phyloP scores from a whole-genome alignment of 1,140 invertebrate genomes.

The Eueides isabella region DNA sequence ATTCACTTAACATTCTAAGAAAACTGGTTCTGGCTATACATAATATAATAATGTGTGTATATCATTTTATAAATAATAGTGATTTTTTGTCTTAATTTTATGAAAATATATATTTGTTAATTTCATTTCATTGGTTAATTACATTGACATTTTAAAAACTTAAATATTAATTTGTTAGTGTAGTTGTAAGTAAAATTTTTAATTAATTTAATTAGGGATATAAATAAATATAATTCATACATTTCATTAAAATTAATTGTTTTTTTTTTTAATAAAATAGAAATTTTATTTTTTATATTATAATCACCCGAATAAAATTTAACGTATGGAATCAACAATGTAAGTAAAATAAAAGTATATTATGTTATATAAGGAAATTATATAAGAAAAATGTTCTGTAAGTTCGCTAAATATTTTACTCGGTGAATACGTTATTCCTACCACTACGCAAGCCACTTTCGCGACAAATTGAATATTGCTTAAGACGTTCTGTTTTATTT shows the following conservation, averaged over 20 bases:
- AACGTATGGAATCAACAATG: background rate
- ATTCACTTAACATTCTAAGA: slow-evolving; percentile 23
- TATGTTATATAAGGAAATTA: background rate
- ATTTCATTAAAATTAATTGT: too few species aligned
- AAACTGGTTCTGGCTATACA: background rate
- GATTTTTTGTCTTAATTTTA: background rate
- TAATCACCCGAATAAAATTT: background rate
- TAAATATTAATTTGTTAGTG: background rate
- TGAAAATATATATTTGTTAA: background rate
- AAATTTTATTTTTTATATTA: too few species aligned
- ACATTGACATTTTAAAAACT: background rate
- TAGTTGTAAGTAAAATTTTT: too few species aligned
- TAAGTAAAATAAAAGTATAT: slow-evolving; percentile 1
- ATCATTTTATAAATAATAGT: background rate
- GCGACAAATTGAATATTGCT: slow-evolving; percentile 4
- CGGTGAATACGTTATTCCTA: background rate
- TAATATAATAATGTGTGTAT: background rate
- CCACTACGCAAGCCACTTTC: background rate
- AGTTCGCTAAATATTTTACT: background rate
- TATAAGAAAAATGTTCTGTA: background rate
- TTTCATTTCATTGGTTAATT: background rate
- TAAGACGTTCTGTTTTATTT: slow-evolving; percentile 3
- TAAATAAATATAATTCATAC: too few species aligned
- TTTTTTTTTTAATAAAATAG: too few species aligned
- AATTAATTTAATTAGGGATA: too few species aligned